Evolutionary conservation across 1,140 invertebrate genomes (phyloP), one percentile per base, ranked within the genome.

Genomic region (Drosophila watanabei): DNA sequence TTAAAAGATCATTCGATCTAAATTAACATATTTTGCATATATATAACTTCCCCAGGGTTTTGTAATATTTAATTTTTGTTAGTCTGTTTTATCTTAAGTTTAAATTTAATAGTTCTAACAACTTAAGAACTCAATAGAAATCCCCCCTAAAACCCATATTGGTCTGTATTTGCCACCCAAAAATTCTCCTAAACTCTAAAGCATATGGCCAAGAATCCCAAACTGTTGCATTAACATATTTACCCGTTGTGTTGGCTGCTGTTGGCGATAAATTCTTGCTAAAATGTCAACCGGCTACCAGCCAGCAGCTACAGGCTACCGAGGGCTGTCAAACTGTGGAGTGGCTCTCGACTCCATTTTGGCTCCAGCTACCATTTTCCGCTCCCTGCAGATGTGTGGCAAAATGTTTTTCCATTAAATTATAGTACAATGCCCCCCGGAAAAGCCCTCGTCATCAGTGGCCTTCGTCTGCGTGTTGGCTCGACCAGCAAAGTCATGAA

Each of bases 341-440:
- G 77, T 66, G 58, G 70, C 83, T 32, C 58, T 75, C 28, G 56
- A 69, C 79, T 49, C 24, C 33, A 56, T 37, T 59, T 75, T 39
- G 51, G 65, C 39, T 46, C 24, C 6, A 39, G 46, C 57, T 60
- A 10, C 41, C 16, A 39, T n/a, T 56, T 62, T 18, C 33, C 72
- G 64, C 37, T 49, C 33, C n/a, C 33, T 43, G 35, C 72, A 57
- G 66, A 61, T 75, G 57, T 57, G 46, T 57, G 72, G 75, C 66
- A 70, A 77, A 79, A 86, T 86, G 82, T 87, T 86, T 82, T 88
- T 88, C 65, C 84, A 83, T 88, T 83, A 87, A 87, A 87, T 88
- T 83, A 56, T 56, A 56, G 52, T 37, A 88, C 84, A 80, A 79
- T 48, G 35, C 43, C 35, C 33, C 32, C 18, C 49, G 11, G 37